Evolutionary conservation across 2,797 vertebrate genomes (phyloP).

Genomic region (Hypotaenidia philippensis): DNA sequence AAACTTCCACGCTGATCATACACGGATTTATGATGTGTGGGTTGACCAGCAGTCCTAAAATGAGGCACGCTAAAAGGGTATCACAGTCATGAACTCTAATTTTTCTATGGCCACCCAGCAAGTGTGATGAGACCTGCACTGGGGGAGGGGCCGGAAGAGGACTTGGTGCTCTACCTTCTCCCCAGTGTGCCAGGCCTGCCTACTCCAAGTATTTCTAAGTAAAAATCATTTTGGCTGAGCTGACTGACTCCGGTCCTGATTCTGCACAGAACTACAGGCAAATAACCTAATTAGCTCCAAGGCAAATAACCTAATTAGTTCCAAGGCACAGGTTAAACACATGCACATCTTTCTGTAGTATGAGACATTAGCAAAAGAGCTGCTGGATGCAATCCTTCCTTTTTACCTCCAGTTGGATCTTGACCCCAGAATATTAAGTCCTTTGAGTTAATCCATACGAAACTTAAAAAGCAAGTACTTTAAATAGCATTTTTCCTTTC

Average conservation of each 20-base stretch:
- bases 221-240: neutral
- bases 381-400: neutral
- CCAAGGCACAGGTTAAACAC: neutral
- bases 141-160: neutral
- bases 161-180: neutral
- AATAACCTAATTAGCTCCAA: neutral
- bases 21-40: neutral
- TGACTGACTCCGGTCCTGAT: neutral
- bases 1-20: neutral
- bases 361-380: neutral
- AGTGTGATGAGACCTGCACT: neutral
- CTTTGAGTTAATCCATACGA: neutral
- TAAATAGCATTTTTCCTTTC: neutral
- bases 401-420: neutral
- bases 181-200: neutral
- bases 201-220: neutral
- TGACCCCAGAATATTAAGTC: neutral
- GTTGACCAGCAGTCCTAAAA: neutral
- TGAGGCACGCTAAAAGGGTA: accelerated
- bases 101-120: neutral
- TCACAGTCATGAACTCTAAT: neutral
- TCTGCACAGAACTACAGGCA: neutral
- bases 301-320: neutral
- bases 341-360: neutral
- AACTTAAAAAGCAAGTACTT: neutral